phyloP scores from a whole-genome alignment of 2,888 invertebrate species.

The Mythimna impura region DNA sequence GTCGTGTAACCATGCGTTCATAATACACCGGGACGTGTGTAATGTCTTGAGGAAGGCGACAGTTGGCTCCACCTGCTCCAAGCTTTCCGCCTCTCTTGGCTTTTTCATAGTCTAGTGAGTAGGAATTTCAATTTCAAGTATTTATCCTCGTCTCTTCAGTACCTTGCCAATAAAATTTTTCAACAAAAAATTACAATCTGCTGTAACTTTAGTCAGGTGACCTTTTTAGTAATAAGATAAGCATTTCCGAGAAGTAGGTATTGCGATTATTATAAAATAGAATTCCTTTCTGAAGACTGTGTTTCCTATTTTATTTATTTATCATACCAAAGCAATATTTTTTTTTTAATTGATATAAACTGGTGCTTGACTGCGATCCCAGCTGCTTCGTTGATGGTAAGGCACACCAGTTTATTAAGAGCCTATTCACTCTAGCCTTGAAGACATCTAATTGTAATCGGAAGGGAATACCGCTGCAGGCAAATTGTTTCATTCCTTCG shows the following conservation, averaged over 20 bases:
- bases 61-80: constrained; percentile 53
- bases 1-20: constrained; percentile 49
- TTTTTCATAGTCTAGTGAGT: constrained; percentile 42
- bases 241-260: background rate
- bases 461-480: no score
- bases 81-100: background rate
- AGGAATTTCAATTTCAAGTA: constrained; percentile 29
- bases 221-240: background rate
- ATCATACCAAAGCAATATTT: no score
- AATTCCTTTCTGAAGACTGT: background rate
- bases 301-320: no score
- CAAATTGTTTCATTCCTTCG: no score
- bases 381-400: no score
- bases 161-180: background rate
- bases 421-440: no score
- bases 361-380: no score
- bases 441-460: no score
- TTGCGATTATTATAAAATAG: background rate
- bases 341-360: no score
- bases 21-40: constrained; percentile 57
- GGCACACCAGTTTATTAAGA: no score
- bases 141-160: background rate
- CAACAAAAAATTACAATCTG: background rate
- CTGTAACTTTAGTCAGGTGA: background rate
- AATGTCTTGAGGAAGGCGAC: constrained; percentile 50